Evolutionary conservation across 2,888 invertebrate species (phyloP), one percentile per base, ranked within the genome.

Genomic region (Ptychoptera contaminata): DNA sequence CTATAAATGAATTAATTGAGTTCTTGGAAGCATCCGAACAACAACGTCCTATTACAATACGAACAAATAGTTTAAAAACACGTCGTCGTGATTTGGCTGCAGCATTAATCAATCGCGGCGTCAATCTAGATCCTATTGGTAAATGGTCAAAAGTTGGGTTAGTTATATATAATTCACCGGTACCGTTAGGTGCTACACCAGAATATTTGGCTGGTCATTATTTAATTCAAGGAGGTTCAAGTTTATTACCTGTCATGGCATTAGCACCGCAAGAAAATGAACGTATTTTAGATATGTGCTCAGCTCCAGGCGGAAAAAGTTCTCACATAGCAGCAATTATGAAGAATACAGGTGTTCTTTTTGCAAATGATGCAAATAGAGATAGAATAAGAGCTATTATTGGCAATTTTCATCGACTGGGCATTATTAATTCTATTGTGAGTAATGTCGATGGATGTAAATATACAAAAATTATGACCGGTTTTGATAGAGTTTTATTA

Each of bases 191-290:
- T 50, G 98, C 98, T 2, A 98, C 98, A 0, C 97, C 98, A 0
- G 98, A 99, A 68, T 99, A 98, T 69, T 72, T 99, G 50, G 94
- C 94, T 39, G 97, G 98, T 0, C 93, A 98, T 63, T 98, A 98
- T 59, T 90, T 96, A 61, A 73, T 97, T 46, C 96, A 87, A 67
- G 96, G 96, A 8, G 96, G 94, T 11, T 92, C 94, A 2, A 97
- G 96, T 69, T 79, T 94, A 57, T 67, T 99, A 44, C 97, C 98
- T 0, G 97, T 98, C 0, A 94, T 98, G 90, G 90, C 98, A 0
- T 69, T 99, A 44, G 93, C 91, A 0, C 97, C 98, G 0, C 91
- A 93, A 68, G 93, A 92, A 68, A 85, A 90, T 58, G 96, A 97
- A 67, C 73, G 81, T 51, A 79, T 97, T 51, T 70, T 99, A 31